A percentile compares a stretch with the other conserved stretches of the same genome.
phyloP scores from a whole-genome alignment of 2,113 vertebrate species.

The Mionectes macconnelli region DNA sequence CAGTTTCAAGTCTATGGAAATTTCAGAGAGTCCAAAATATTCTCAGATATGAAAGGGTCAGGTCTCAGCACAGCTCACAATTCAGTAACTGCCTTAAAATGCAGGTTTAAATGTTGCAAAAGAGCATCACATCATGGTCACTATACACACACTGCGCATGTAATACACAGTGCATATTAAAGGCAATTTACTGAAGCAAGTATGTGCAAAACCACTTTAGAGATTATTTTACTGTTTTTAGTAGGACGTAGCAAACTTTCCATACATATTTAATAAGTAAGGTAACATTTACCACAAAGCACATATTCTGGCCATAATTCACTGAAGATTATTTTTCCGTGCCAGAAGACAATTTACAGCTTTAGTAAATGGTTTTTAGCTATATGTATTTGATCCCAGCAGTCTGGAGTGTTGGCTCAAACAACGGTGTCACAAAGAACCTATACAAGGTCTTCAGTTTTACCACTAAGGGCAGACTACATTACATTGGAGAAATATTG shows the following conservation, averaged over 20 bases:
- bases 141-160: neutral
- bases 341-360: neutral
- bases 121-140: neutral
- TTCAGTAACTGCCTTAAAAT: neutral
- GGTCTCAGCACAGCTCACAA: neutral
- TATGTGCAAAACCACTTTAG: neutral
- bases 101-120: neutral
- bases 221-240: neutral
- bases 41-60: neutral
- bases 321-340: neutral
- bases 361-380: neutral
- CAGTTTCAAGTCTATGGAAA: neutral
- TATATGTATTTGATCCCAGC: neutral
- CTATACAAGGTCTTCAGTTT: neutral
- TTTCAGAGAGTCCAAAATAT: neutral
- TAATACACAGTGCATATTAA: neutral
- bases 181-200: neutral
- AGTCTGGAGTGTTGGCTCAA: neutral
- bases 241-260: neutral
- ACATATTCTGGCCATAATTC: neutral
- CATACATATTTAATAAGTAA: neutral
- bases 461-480: neutral
- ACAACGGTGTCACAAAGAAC: neutral
- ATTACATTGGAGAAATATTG: neutral
- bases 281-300: neutral